Conservation (phyloP, 1,140 invertebrate genomes). For the Marisa cornuarietis region DNA sequence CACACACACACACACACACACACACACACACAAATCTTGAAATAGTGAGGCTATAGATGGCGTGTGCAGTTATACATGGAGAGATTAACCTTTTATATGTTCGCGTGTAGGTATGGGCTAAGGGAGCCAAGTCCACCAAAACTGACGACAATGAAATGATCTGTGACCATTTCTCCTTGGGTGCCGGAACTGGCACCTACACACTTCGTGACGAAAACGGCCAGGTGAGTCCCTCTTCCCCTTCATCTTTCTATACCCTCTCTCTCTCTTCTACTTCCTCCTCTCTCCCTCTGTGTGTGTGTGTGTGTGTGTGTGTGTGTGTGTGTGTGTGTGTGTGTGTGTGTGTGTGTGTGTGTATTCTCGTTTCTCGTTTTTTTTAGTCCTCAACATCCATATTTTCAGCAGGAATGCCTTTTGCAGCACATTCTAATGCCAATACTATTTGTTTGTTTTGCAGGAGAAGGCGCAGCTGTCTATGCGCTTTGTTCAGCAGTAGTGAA, state of each 20-base stretch:
- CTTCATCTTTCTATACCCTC: background rate
- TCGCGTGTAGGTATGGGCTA: constrained; percentile 9
- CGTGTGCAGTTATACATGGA: too few species aligned
- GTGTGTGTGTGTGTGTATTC: constrained; percentile 12
- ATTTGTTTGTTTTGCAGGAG: too few species aligned
- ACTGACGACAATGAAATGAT: constrained; percentile 11
- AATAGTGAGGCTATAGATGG: too few species aligned
- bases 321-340: constrained; percentile 5
- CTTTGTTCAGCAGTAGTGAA: too few species aligned
- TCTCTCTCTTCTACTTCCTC: background rate
- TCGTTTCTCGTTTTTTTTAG: too few species aligned
- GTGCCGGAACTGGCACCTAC: constrained; percentile 16
- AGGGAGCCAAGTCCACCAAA: constrained; percentile 15
- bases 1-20: too few species aligned
- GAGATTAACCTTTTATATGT: background rate
- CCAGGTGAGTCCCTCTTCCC: constrained; percentile 12
- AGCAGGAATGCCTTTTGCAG: too few species aligned
- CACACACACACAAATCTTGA: too few species aligned
- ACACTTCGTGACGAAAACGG: constrained; percentile 17
- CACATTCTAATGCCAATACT: too few species aligned
- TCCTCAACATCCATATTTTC: too few species aligned
- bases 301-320: constrained; percentile 13
- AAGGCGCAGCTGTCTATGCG: too few species aligned
- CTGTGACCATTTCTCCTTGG: constrained; percentile 13
- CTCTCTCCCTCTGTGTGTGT: constrained; percentile 6